phyloP scores from a whole-genome alignment of 1,140 invertebrate species.

The Lasioglossum baleicum region DNA sequence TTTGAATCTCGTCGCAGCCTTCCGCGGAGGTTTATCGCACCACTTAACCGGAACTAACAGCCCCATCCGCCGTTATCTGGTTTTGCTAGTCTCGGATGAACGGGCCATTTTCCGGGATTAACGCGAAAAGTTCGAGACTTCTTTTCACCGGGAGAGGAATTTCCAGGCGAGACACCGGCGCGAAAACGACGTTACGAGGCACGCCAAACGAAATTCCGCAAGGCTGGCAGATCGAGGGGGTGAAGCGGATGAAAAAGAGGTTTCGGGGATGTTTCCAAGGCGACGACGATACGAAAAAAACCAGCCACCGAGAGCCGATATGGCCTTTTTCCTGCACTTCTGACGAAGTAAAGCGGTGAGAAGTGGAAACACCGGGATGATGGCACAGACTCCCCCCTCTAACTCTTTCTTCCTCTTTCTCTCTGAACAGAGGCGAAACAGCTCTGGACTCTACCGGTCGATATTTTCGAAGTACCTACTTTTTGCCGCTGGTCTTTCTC shows the following conservation, averaged over 20 bases:
- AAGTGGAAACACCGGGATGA: slow-evolving; percentile 67
- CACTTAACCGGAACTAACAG: neutral
- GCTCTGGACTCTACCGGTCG: slow-evolving; percentile 67
- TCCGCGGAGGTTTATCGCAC: too few relatives aligned
- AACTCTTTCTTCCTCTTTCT: too few relatives aligned
- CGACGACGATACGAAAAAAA: neutral
- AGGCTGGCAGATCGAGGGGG: neutral
- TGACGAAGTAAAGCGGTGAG: slow-evolving; percentile 59
- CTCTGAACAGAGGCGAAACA: slow-evolving; percentile 40
- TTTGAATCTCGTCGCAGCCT: too few relatives aligned
- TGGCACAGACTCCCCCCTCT: slow-evolving; percentile 54
- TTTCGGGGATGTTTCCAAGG: slow-evolving; percentile 21
- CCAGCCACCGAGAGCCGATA: slow-evolving; percentile 37
- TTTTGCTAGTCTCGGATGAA: neutral
- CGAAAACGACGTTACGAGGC: too few relatives aligned
- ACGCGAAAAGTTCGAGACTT: neutral
- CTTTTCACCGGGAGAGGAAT: neutral
- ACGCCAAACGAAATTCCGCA: neutral
- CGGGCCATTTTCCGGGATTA: neutral
- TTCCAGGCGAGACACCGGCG: too few relatives aligned
- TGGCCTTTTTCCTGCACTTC: slow-evolving; percentile 55
- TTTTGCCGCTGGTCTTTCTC: slow-evolving; percentile 68
- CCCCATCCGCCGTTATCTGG: neutral
- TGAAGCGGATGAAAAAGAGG: neutral
- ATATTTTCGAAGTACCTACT: slow-evolving; percentile 76